Percentiles rank a stretch among this genome's conserved stretches.
These are phyloP conservation scores for Spilogale gracilis DNA, from an alignment of 2,113 vertebrate genomes.

Conservation along the genomic window DNA sequence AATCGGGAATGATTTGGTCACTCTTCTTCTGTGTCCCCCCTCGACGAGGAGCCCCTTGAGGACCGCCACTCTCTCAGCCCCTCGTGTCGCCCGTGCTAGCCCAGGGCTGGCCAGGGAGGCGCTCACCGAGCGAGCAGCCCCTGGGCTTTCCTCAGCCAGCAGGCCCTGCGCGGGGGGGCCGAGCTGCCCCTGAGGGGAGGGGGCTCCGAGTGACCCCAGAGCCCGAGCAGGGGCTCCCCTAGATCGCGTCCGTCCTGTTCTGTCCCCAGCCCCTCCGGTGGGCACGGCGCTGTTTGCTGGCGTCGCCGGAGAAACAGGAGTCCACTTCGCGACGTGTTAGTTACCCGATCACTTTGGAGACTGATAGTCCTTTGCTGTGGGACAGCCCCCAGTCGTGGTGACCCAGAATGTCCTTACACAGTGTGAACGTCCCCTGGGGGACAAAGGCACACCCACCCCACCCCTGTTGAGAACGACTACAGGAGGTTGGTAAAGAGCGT, in stretches of 20 bases:
- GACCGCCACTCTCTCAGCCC: background rate
- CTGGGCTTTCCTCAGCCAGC: background rate
- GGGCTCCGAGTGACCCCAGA: background rate
- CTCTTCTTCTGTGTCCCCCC: background rate
- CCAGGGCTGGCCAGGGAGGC: background rate
- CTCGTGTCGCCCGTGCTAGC: background rate
- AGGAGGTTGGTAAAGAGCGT: background rate
- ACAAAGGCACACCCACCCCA: background rate
- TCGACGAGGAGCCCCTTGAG: background rate
- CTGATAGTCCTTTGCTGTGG: background rate
- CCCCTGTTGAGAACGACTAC: background rate
- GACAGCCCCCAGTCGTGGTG: background rate
- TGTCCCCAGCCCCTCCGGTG: background rate
- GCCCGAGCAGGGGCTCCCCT: background rate
- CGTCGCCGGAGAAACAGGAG: background rate
- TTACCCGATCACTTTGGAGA: background rate
- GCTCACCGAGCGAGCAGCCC: background rate
- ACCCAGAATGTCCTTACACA: conserved; percentile 14
- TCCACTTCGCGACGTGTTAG: background rate
- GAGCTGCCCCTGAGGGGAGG: background rate
- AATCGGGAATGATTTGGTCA: background rate
- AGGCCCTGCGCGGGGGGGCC: background rate
- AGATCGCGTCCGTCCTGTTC: background rate
- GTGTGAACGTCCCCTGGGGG: background rate
- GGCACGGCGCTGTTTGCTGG: conserved; percentile 46